phyloP scores from a whole-genome alignment of 2,113 vertebrate species.

The Crotalus horridus region DNA sequence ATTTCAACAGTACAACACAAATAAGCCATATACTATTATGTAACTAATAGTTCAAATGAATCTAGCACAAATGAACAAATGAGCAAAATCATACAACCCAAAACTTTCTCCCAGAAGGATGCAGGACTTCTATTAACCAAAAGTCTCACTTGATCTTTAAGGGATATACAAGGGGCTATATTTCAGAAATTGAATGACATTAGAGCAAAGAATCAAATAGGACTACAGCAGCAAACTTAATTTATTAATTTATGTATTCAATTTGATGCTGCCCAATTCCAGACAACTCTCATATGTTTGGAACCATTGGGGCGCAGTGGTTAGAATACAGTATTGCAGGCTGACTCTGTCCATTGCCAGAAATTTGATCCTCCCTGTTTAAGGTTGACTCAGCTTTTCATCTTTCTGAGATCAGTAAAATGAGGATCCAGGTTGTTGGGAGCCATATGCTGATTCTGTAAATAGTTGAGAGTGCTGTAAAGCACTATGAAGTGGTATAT shows the following conservation, averaged over 20 bases:
- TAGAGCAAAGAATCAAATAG: background rate
- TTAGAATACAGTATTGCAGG: too few relatives aligned
- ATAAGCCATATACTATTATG: background rate
- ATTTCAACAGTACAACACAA: background rate
- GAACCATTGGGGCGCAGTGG: too few relatives aligned
- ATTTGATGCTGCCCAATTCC: background rate
- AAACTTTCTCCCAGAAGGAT: background rate
- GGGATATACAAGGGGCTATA: background rate
- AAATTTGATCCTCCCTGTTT: too few relatives aligned
- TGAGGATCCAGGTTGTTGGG: too few relatives aligned
- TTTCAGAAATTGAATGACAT: background rate
- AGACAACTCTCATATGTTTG: background rate
- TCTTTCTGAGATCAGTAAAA: too few relatives aligned
- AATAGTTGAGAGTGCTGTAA: too few relatives aligned
- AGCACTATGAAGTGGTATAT: too few relatives aligned
- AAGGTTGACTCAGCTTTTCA: too few relatives aligned
- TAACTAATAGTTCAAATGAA: background rate
- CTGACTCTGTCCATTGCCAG: too few relatives aligned
- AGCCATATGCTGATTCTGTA: too few relatives aligned
- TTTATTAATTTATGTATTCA: background rate
- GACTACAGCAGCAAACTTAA: background rate
- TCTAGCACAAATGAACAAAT: background rate
- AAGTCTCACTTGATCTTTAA: background rate
- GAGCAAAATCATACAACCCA: background rate
- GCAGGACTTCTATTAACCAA: background rate